Evolutionary conservation across 2,888 invertebrate species (phyloP), one percentile per base, ranked within the genome.

Genomic region (Lepidochrysops patricia): DNA sequence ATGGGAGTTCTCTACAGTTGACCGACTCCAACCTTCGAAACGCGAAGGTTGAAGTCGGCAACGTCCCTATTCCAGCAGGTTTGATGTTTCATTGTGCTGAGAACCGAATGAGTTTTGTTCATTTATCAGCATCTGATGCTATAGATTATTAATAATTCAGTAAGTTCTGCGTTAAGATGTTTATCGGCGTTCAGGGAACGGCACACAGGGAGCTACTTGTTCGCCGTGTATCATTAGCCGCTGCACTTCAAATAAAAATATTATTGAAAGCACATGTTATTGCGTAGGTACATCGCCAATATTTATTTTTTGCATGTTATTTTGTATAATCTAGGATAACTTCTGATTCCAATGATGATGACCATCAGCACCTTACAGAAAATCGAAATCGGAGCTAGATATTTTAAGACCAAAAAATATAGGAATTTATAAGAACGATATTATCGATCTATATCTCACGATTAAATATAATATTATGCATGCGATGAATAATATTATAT

Each of bases 121-220:
- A 13, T 15, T 52, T 27, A 54, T 54, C 12, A 19, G 32, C 4
- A 54, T 15, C 54, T 29, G 54, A 32, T 54, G 54, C 29, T 54
- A 19, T 32, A 32, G 32, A 54, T 54, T 54, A 54, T 54, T 54
- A 54, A 54, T 54, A 54, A 54, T 32, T 43, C 12, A 37, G 43
- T 37, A 43, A 57, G 69, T 66, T 63, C 66, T 66, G 66, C 68
- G 70, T 68, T 64, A 70, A 70, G 82, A 80, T 82, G 73, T 68
- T 69, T 78, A 83, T 86, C 84, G 67, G 71, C 70, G 73, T 88
- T 86, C 88, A 83, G 76, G 82, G 89, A 89, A 89, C 63, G 71
- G 74, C 73, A 88, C 73, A 88, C 84, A 87, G 81, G 77, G 84
- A 66, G 72, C 70, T 72, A 79, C 74, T 82, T 87, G 82, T 86